Conservation (phyloP, 1,140 invertebrate genomes). For the Eueides isabella region DNA sequence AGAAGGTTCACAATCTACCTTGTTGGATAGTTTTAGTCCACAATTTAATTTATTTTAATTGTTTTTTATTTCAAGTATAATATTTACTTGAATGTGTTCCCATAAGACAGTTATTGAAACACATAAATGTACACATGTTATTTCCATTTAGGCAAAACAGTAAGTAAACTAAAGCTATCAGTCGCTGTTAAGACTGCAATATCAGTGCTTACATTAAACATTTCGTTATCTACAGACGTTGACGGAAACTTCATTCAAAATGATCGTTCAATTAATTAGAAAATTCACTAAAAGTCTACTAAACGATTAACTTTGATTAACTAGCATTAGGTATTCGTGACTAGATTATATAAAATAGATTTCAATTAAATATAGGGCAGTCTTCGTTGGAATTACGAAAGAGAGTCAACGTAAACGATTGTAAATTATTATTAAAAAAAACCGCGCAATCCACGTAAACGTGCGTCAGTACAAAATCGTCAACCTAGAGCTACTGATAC, state of each 20-base stretch:
- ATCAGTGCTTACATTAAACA: constrained; percentile 23
- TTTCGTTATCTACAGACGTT: constrained; percentile 24
- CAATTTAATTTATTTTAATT: too few species aligned
- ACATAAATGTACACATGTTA: constrained; percentile 14
- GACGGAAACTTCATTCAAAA: constrained; percentile 19
- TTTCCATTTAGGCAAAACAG: constrained; percentile 4
- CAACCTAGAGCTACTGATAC: constrained; percentile 71
- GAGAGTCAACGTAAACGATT: constrained; percentile 74
- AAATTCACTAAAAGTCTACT: constrained; percentile 61
- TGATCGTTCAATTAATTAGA: constrained; percentile 19
- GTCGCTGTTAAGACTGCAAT: constrained; percentile 8
- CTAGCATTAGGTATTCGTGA: constrained; percentile 77
- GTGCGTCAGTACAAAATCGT: constrained; percentile 65
- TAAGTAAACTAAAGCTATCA: constrained; percentile 18
- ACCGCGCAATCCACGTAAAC: constrained; percentile 59
- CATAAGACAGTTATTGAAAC: background rate
- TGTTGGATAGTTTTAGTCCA: too few species aligned
- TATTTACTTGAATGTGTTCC: too few species aligned
- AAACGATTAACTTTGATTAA: constrained; percentile 69
- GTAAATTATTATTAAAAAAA: constrained; percentile 64
- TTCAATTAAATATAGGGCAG: constrained; percentile 81
- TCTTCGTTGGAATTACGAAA: constrained; percentile 80
- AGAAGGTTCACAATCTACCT: too few species aligned
- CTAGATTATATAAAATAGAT: constrained; percentile 81
- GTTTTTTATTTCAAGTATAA: too few species aligned